Base-by-base conservation (phyloP, 2,888 invertebrate genomes). In the Drosophila pseudotalamancana region DNA sequence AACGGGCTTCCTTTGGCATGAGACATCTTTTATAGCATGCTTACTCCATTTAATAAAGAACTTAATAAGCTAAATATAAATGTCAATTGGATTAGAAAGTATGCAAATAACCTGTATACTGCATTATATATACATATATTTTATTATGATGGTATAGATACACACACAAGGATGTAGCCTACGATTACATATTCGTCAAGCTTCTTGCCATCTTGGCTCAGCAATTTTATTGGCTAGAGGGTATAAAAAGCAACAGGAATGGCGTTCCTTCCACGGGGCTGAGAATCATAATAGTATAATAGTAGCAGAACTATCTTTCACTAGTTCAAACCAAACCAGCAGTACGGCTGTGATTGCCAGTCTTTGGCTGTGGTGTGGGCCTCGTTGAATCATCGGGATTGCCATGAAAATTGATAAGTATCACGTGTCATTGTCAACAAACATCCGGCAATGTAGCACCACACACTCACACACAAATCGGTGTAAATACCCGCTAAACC, bases 351-450 rank as follows among this genome's bases (percentile, higher is more conserved):
- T 23, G 43, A 45, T 39, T 23, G 46, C 25, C 43, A 37, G 4
- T 48, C 35, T 16, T 53, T 16, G 57, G 8, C 43, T 29, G 32
- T 48, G 57, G 49, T 27, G 48, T 48, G 53, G 25, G 31, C 27
- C 8, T 23, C 12, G 63, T 25, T 81, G 81, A 77, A 70, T 77
- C 77, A 81, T 81, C 59, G 46, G 27, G 59, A 62, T 60, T 40
- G 50, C 51, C 37, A 50, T 27, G 23, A 31, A 67, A 77, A 74
- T 72, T 72, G 81, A 84, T 72, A 45, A 45, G 18, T 59, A 80
- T 84, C 81, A 69, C 69, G 79, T 83, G 83, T 68, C 81, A 71
- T 56, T 45, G 40, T 55, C 76, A 66, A 55, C 55, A 63, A 32
- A 59, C 40, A 57, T 21, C 19, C 21, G 11, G 5, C 18, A 49